Base-by-base conservation (phyloP, 2,797 vertebrate species). In the Enteromius fasciolatus region DNA sequence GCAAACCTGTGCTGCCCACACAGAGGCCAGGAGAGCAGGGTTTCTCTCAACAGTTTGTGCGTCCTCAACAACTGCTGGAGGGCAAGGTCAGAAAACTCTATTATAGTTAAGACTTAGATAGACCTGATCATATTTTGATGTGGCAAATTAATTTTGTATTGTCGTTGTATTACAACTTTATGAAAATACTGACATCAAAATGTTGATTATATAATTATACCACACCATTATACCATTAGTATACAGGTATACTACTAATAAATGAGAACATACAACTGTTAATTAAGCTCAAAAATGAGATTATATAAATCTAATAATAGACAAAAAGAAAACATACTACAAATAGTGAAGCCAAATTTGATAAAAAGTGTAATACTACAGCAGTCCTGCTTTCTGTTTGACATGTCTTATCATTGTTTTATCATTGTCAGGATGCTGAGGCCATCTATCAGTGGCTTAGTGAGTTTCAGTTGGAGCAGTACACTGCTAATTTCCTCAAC, bases 361-460 rank as follows among this genome's bases (percentile, higher is more conserved):
- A 66, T 20, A 17, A 46, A 28, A 70, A 28, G 14, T 15, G 8
- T 70, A 6, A 44, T 69, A 46, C 23, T 44, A 69, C 66, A 44
- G 6, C n/a, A 25, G 5, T 25, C 8, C 1, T 31, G 39, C 23
- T 4, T 46, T 9, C 8, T 10, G 8, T 12, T 48, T 70, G 44
- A 4, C 48, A 59, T 36, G 5, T 18, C 28, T 31, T 36, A n/a
- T 50, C 18, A n/a, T n/a, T 77, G 11, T 70, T 41, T 28, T 10
- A 12, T 84, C 31, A 75, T 28, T 76, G 41, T 1, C 52, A 99
- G 98, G 98, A 99, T 0, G 95, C 96, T 0, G 97, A 97, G 87
- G 97, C 97, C 77, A 98, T 99, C 87, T 96, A 94, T 78, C 96
- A 97, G 90, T 99, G 98, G 98, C 93, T 99, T 50, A 94, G 94